Evolutionary conservation across 2,888 invertebrate genomes (phyloP), one percentile per base, ranked within the genome.

Genomic region (Cheilosia variabilis): DNA sequence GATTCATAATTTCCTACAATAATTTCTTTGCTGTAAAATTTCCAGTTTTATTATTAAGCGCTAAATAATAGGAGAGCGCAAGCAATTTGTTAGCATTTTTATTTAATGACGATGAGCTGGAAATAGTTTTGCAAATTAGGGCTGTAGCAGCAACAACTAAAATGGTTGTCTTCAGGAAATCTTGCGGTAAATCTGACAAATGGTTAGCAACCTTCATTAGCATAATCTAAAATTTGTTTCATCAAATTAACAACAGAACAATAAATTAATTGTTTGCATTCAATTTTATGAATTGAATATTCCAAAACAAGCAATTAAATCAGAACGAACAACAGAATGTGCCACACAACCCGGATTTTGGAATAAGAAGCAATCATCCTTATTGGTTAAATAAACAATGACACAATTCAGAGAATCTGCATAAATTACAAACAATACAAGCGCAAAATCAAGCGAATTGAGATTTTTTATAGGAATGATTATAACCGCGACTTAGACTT

Each of bases 331-430:
- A 24, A 63, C n/a, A 22, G 34, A 34, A 31, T 22, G 22, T 50
- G 65, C 10, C 22, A 52, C 10, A 41, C 24, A n/a, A 66, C 52
- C 66, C 66, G 66, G 66, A 66, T 53, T 66, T 66, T 13, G 7
- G 31, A 24, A n/a, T n/a, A 13, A 22, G 4, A 10, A 13, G 15
- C 13, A 37, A 37, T 22, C 13, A 13, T 15, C 10, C 5, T 10
- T 2, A 24, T 52, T 10, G 13, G 17, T 66, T 37, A 65, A 53
- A 66, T 41, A 41, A 41, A 41, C 41, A 52, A 66, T 66, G 66
- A 66, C 66, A 66, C 66, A 41, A 41, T 53, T 66, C 53, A 41
- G 27, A 24, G 37, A 24, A 53, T 66, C 52, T 24, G 17, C 52
- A 66, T 66, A 66, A 53, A 63, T 50, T 15, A 34, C n/a, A 17